These are phyloP conservation scores for Uromys caudimaculatus DNA, from an alignment of 2,797 vertebrate genomes.

Conservation along the genomic window DNA sequence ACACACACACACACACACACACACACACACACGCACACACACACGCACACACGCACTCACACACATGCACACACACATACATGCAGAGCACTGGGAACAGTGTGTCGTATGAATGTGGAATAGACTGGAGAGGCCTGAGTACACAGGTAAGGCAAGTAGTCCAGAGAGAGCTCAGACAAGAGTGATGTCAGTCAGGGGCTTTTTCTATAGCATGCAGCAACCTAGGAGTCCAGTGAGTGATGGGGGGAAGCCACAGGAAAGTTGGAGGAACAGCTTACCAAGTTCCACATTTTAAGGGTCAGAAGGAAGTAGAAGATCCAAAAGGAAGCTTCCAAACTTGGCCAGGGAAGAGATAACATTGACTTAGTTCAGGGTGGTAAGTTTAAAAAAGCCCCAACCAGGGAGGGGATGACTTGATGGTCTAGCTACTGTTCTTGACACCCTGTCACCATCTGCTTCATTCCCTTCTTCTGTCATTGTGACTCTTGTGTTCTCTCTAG, in stretches of 20 bases:
- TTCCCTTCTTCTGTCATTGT: neutral
- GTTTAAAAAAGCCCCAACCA: too few relatives aligned
- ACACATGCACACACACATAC: too few relatives aligned
- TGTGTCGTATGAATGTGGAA: too few relatives aligned
- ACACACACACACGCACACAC: too few relatives aligned
- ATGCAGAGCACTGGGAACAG: too few relatives aligned
- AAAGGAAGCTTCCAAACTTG: neutral
- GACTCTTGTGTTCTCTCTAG: neutral
- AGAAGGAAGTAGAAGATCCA: neutral
- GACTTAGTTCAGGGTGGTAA: neutral
- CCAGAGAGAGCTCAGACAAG: neutral
- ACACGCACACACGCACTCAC: too few relatives aligned
- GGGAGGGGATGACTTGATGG: neutral
- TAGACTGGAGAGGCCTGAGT: neutral
- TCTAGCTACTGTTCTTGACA: neutral
- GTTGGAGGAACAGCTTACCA: neutral
- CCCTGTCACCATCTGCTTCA: accelerated
- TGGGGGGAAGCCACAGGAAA: neutral
- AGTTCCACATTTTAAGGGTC: neutral
- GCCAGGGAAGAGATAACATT: neutral
- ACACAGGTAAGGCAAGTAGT: neutral
- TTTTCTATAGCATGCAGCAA: too few relatives aligned
- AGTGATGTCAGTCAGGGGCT: too few relatives aligned
- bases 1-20: too few relatives aligned
- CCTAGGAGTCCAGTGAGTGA: neutral